A percentile compares a stretch with the other conserved stretches of the same genome.
These are phyloP conservation scores for Propithecus deckenii DNA, from an alignment of 2,797 vertebrate genomes.

Conservation along the genomic window DNA sequence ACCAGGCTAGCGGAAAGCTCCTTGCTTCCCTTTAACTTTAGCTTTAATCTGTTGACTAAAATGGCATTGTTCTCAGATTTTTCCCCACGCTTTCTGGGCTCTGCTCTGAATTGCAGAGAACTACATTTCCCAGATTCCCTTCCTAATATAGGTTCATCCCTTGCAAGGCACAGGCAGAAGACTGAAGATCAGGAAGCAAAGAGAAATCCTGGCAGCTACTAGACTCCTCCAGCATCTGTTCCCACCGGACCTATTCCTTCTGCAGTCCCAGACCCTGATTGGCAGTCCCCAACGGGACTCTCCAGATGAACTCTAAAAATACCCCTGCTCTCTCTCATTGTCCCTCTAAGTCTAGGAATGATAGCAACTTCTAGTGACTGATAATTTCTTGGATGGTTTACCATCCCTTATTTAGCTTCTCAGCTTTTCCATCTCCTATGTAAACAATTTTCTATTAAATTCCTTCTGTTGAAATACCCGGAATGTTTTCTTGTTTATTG, in stretches of 20 bases:
- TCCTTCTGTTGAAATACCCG: neutral
- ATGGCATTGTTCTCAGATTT: neutral
- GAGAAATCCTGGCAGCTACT: neutral
- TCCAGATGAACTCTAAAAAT: neutral
- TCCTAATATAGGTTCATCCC: neutral
- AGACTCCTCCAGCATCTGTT: neutral
- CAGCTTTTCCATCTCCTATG: neutral
- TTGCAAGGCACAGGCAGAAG: neutral
- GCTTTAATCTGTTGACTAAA: neutral
- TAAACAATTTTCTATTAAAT: neutral
- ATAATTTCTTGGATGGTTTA: neutral
- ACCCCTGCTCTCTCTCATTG: neutral
- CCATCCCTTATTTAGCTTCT: neutral
- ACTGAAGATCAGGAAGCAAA: neutral
- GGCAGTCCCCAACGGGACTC: neutral
- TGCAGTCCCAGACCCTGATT: neutral
- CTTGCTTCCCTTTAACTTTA: neutral
- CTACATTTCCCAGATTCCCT: neutral
- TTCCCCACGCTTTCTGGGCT: neutral
- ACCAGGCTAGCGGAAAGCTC: neutral
- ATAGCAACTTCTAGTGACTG: neutral
- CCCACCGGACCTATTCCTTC: neutral
- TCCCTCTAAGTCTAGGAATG: neutral
- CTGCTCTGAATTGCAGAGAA: neutral
- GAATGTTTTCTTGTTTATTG: neutral